Evolutionary conservation across 1,140 invertebrate species (phyloP), one percentile per base, ranked within the genome.

Genomic region (Trichonephila inaurata): DNA sequence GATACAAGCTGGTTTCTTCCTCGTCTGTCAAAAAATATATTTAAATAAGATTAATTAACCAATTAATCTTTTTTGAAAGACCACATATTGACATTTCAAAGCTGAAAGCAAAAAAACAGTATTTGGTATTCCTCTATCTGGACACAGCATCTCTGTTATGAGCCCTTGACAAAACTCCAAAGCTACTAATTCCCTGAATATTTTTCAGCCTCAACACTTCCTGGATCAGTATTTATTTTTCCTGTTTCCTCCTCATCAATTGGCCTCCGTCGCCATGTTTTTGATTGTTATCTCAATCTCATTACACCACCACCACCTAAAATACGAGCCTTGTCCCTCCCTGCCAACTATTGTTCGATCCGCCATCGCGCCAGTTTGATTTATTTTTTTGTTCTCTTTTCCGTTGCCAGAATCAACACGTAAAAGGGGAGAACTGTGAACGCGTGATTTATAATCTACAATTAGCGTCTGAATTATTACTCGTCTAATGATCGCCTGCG

Each of bases 381-480:
- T n/a, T 90, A 10, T 89, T 33, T 77, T 77, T 77, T 77, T 89
- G 24, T 61, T 40, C 44, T 83, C 90, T 7, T 77, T 83, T 83
- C 90, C 18, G 40, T 66, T 44, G 66, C 90, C 24, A 58, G 90
- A 91, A 91, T 91, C 90, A 91, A 83, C 90, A 83, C 90, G 77
- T 91, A 82, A 91, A 72, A 89, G 66, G 85, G n/a, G 61, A 58
- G 87, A 89, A 44, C 44, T 91, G 64, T 90, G 44, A 81, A 51
- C 89, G 58, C 28, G 28, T 82, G 90, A 91, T 91, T 91, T 91
- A 91, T 91, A 91, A 91, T 61, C 90, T 91, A 51, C 90, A 91
- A 91, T 91, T 91, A 91, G 44, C 60, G 90, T 91, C 90, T 91
- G 90, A 91, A 91, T 91, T 91, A 91, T 91, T 91, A 66, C 90